phyloP scores from a whole-genome alignment of 2,113 vertebrate species.

The Verasper variegatus region DNA sequence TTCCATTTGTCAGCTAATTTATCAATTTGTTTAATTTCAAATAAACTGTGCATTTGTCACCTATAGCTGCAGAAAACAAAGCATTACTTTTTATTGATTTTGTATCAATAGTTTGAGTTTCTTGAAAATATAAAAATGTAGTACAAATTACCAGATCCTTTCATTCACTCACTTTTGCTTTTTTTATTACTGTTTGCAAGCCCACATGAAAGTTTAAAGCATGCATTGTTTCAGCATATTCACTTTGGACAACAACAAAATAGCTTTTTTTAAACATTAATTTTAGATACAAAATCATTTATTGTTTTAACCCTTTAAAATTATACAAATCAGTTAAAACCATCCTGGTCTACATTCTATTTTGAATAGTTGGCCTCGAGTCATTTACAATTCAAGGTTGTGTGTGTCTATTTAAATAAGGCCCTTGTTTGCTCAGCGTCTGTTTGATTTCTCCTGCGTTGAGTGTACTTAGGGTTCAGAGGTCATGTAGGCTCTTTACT shows the following conservation, averaged over 20 bases:
- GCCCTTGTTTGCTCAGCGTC: slow-evolving; percentile 75
- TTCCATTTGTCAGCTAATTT: neutral
- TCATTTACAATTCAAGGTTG: slow-evolving; percentile 60
- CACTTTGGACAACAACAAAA: neutral
- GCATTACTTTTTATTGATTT: no score
- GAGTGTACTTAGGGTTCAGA: slow-evolving; percentile 80
- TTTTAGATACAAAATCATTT: neutral
- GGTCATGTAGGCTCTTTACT: slow-evolving; percentile 81
- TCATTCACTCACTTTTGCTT: no score
- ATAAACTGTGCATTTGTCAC: neutral
- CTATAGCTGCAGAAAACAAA: no score
- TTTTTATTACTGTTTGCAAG: neutral
- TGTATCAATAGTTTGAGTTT: no score
- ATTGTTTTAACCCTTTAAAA: slow-evolving; percentile 11
- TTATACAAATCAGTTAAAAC: slow-evolving; percentile 67
- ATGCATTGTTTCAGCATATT: neutral
- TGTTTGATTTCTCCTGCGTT: slow-evolving; percentile 80
- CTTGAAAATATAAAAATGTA: no score
- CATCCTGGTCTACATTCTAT: slow-evolving; percentile 15
- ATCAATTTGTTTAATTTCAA: neutral
- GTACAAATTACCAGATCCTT: no score
- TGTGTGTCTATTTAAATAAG: slow-evolving; percentile 78
- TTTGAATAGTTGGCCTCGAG: slow-evolving; percentile 32
- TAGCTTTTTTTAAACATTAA: neutral
- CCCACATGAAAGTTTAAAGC: neutral